These are phyloP conservation scores for Mormyrops boulengeri DNA, from an alignment of 2,797 vertebrate species.

Conservation along the genomic window DNA sequence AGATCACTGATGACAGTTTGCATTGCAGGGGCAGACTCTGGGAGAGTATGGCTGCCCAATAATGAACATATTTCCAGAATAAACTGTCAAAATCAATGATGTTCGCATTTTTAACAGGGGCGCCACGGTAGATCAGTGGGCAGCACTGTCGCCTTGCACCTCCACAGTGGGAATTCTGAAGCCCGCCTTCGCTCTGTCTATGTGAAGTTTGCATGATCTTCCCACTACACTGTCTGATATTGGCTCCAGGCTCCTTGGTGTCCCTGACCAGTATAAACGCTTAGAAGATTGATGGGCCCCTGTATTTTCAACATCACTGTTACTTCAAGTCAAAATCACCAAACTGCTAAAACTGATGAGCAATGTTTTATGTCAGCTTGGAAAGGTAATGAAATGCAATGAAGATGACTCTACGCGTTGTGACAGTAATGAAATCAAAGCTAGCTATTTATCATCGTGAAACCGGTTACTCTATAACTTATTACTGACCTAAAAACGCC, in stretches of 20 bases:
- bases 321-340: not conserved
- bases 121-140: no score
- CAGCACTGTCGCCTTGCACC: not conserved
- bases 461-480: not conserved
- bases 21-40: not conserved
- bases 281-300: not conserved
- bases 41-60: not conserved
- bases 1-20: not conserved
- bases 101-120: not conserved
- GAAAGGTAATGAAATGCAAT: not conserved
- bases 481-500: not conserved
- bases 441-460: not conserved
- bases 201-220: not conserved
- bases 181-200: not conserved
- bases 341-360: not conserved
- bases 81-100: not conserved
- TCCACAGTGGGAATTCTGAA: not conserved
- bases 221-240: not conserved
- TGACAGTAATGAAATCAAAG: slow-evolving; percentile 1
- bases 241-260: not conserved
- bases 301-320: not conserved
- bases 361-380: not conserved
- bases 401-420: not conserved
- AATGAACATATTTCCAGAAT: not conserved
- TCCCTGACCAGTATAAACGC: not conserved